Evolutionary conservation across 2,888 invertebrate species (phyloP).

Genomic region (Cheilosia scutellata): DNA sequence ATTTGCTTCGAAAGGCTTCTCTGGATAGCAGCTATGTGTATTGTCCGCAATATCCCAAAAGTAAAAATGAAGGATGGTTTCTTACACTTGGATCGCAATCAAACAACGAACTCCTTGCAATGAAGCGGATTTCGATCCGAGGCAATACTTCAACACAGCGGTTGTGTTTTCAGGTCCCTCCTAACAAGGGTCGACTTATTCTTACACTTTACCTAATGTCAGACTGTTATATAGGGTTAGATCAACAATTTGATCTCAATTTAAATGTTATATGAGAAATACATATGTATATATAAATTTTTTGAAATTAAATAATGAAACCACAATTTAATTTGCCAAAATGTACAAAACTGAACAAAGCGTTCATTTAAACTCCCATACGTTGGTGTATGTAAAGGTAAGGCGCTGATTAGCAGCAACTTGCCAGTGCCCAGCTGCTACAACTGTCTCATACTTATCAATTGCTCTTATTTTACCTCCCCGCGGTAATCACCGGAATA

Average conservation of each 20-base stretch:
- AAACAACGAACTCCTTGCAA: constrained; percentile 89
- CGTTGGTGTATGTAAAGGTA: no score
- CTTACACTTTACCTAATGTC: constrained; percentile 94
- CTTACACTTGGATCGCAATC: constrained; percentile 91
- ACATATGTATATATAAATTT: no score
- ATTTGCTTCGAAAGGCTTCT: constrained; percentile 85
- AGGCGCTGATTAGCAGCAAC: no score
- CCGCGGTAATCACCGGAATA: no score
- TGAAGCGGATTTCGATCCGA: constrained; percentile 89
- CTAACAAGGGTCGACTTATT: constrained; percentile 89
- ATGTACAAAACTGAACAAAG: no score
- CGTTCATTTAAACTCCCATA: no score
- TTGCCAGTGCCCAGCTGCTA: no score
- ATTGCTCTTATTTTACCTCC: no score
- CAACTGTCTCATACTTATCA: no score
- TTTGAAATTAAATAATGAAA: no score
- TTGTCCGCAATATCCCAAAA: constrained; percentile 94
- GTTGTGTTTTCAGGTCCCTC: constrained; percentile 88
- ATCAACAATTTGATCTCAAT: constrained; percentile 92
- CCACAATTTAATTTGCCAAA: no score
- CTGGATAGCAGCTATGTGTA: constrained; percentile 88
- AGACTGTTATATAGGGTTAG: constrained; percentile 96
- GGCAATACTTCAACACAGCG: constrained; percentile 85
- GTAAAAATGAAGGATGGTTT: constrained; percentile 98
- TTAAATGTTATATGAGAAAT: constrained; percentile 84